Percentiles rank a stretch among this genome's conserved stretches.
These are phyloP conservation scores for Octonoba sinensis DNA, from an alignment of 2,888 invertebrate species.

Conservation along the genomic window DNA sequence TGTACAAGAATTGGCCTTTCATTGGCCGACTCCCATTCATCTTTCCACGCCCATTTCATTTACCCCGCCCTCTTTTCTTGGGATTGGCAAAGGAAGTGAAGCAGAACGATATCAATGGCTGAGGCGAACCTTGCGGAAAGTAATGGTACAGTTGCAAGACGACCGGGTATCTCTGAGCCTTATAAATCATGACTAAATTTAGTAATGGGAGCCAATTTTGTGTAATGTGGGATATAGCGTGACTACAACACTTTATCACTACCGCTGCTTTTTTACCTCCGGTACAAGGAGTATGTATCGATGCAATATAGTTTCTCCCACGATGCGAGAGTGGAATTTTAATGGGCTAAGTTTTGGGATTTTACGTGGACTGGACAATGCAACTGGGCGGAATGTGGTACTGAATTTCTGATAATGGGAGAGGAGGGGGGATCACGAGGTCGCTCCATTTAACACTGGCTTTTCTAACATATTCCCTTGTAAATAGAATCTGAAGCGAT, in stretches of 20 bases:
- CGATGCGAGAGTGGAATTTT: no score
- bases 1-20: neutral
- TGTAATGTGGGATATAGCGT: slow-evolving; percentile 44
- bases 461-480: no score
- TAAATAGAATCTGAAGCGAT: no score
- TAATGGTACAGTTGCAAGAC: neutral
- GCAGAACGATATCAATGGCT: slow-evolving; percentile 25
- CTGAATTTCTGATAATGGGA: no score
- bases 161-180: slow-evolving; percentile 7
- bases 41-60: neutral
- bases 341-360: no score
- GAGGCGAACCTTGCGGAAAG: slow-evolving; percentile 14
- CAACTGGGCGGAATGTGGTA: no score
- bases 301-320: no score
- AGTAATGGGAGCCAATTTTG: slow-evolving; percentile 41
- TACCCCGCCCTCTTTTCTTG: neutral
- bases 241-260: slow-evolving; percentile 43
- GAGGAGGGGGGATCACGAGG: no score
- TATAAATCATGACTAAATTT: slow-evolving; percentile 54
- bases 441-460: no score
- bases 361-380: no score
- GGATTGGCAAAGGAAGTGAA: slow-evolving; percentile 15
- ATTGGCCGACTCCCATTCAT: slow-evolving; percentile 12
- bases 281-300: no score
- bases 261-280: neutral